A percentile compares a stretch with the other conserved stretches of the same genome.
Evolutionary conservation across 23 tunicate species (phyloP).

Genomic region (Oikopleura dioica): DNA sequence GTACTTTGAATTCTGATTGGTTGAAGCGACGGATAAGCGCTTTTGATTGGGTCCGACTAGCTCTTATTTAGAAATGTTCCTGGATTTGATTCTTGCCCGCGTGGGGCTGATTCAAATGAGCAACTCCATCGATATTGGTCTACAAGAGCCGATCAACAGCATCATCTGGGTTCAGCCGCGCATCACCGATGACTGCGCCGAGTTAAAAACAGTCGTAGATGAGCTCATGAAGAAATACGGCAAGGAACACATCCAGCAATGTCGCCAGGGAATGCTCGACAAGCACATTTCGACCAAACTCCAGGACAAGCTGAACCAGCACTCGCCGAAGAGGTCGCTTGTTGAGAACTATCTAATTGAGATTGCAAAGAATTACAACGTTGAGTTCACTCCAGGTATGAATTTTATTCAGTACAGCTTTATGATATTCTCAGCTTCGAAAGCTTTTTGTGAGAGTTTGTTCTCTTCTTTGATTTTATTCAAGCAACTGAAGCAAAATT

Average conservation of each 20-base stretch:
- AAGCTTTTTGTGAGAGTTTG: too few species aligned
- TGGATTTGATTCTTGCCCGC: conserved; percentile 37
- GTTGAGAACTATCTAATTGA: conserved; percentile 66
- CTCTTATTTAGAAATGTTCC: conserved; percentile 97
- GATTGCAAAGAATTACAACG: conserved; percentile 20
- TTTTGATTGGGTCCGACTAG: too few species aligned
- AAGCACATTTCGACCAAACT: neutral
- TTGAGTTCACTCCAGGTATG: neutral
- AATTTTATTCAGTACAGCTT: too few species aligned
- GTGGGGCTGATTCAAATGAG: conserved; percentile 16
- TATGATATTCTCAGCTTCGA: too few species aligned
- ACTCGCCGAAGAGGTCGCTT: conserved; percentile 44
- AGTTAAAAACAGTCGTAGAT: neutral
- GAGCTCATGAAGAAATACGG: neutral
- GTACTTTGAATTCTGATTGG: too few species aligned
- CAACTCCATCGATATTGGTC: conserved; percentile 28
- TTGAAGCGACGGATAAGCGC: too few species aligned
- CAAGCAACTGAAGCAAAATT: too few species aligned
- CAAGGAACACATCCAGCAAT: neutral
- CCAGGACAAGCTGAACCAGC: conserved; percentile 41
- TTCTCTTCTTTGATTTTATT: too few species aligned
- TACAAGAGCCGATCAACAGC: conserved; percentile 50
- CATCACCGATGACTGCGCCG: neutral
- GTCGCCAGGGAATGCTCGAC: neutral
- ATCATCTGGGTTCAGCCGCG: conserved; percentile 36